Base-by-base conservation (phyloP, 2,113 vertebrate genomes). In the Merops nubicus region DNA sequence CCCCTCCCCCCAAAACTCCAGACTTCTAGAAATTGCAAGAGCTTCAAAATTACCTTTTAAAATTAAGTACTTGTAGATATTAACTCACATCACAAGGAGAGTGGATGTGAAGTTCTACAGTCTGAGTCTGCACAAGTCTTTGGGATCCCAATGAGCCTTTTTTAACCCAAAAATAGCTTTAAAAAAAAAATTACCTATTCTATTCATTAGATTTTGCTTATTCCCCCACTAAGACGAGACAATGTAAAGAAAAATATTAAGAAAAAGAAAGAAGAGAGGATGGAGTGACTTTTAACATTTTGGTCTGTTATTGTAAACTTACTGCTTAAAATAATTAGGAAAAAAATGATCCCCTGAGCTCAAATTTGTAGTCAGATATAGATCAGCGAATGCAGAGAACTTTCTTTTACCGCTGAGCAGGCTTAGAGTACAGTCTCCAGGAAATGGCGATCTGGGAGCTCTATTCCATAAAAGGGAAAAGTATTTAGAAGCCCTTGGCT, bases 391-490 rank as follows among this genome's bases (percentile, higher is more conserved):
- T 98, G 93, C 60, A 68, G 38, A 68, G 91, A 97, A 96, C 82
- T 97, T 78, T 67, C 70, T 97, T 97, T 83, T 91, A 97, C 97
- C 89, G 96, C 89, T 90, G 83, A 92, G 95, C 56, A 97, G 75
- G 93, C 97, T 97, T 97, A 97, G 91, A 97, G 88, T 94, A 95
- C 93, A 96, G 85, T 89, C 98, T 98, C 92, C 98, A 98, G 98
- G 98, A 98, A 98, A 96, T 97, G 86, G 95, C 64, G 93, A 96
- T 97, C 97, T 94, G 95, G 89, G 95, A 97, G 95, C 96, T 93
- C 82, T 69, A 86, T 92, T 96, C 98, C 98, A 97, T 98, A 98
- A 98, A 99, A 98, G 98, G 98, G 96, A 98, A 98, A 98, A 98
- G 82, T 97, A 98, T 98, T 98, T 94, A 91, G 97, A 98, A 79